Evolutionary conservation across 2,113 vertebrate genomes (phyloP).

Genomic region (Cryptoleucopteryx plumbea): DNA sequence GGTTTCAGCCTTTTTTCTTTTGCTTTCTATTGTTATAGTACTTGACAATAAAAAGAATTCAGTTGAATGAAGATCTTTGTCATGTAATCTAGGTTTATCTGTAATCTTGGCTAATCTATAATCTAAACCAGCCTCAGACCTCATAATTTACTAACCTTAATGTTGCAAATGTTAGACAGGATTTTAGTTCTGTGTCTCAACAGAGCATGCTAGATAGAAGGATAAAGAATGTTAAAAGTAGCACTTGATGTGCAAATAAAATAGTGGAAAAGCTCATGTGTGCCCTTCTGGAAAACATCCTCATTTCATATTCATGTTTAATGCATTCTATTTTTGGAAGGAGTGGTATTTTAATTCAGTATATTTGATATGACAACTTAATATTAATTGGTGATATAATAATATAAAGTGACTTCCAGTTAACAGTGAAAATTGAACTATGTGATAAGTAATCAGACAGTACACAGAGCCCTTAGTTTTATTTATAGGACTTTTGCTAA

Average conservation of each 20-base stretch:
- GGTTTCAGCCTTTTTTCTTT: neutral
- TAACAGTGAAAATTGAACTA: neutral
- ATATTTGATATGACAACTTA: neutral
- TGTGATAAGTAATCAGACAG: neutral
- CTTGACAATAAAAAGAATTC: neutral
- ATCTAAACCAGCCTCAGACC: neutral
- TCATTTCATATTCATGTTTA: neutral
- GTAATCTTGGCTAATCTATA: neutral
- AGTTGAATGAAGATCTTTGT: neutral
- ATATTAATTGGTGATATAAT: neutral
- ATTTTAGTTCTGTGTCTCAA: neutral
- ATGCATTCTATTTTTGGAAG: neutral
- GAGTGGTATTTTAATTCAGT: neutral
- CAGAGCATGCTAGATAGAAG: neutral
- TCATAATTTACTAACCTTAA: neutral
- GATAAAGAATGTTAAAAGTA: neutral
- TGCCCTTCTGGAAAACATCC: neutral
- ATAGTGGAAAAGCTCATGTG: neutral
- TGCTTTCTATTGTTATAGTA: neutral
- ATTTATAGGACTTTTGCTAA: neutral
- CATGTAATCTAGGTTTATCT: neutral
- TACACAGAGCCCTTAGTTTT: neutral
- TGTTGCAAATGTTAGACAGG: neutral
- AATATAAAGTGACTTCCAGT: neutral
- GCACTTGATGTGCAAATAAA: neutral